Percentiles rank a stretch among this genome's conserved stretches.
Conservation (phyloP, 2,797 vertebrate genomes). For the Gymnothorax javanicus region DNA sequence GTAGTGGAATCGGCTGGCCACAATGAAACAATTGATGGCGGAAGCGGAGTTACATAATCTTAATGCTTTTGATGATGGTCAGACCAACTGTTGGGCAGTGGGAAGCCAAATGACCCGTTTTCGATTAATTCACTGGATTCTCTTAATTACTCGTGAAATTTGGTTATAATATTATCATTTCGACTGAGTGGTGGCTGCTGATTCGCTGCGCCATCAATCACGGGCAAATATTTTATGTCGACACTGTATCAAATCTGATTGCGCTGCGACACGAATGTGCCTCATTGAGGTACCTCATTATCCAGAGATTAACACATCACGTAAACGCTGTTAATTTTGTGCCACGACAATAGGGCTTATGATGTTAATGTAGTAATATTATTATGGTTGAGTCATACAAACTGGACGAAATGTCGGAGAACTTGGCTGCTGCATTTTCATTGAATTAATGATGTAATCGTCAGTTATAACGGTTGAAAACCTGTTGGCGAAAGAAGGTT, state of each 20-base stretch:
- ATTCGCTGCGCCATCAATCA: not conserved
- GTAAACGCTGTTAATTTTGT: too few species aligned
- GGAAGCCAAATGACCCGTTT: not conserved
- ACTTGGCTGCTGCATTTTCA: not conserved
- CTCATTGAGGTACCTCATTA: not conserved
- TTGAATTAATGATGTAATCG: not conserved
- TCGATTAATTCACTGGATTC: not conserved
- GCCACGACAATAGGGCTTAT: too few species aligned
- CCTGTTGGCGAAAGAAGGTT: not conserved
- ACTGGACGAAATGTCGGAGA: not conserved
- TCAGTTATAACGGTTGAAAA: not conserved
- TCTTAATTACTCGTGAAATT: not conserved
- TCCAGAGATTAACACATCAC: not conserved
- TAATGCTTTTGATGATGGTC: not conserved
- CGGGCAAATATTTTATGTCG: not conserved
- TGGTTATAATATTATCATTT: not conserved
- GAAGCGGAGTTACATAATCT: not conserved
- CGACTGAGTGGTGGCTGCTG: not conserved
- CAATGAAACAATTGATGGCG: not conserved
- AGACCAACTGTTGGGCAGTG: not conserved
- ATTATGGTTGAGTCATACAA: not conserved
- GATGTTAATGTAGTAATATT: not conserved
- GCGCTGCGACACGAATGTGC: not conserved
- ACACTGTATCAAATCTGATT: not conserved
- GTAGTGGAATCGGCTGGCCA: not conserved